Base-by-base conservation (phyloP, 2,888 invertebrate genomes). In the Lampropteryx suffumata region DNA sequence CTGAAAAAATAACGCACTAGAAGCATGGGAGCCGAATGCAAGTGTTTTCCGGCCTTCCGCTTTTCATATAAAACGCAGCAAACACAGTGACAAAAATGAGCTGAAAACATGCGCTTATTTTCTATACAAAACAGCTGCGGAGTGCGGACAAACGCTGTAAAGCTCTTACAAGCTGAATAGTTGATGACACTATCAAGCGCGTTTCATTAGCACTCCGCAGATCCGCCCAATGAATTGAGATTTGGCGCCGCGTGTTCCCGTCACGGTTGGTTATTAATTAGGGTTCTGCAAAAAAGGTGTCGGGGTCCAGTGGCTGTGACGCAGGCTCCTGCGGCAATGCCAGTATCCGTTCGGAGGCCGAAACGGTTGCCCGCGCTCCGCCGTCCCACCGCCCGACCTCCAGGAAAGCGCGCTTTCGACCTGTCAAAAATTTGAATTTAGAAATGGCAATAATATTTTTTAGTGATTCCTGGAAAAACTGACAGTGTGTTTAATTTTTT, bases 281-380 rank as follows among this genome's bases (percentile, higher is more conserved):
- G 86, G 83, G 82, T 76, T 74, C 83, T 83, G 66, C 76, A 83
- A 86, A 84, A n/a, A 84, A 86, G 84, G 86, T 85, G 84, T 76
- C 80, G 78, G 75, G 83, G 82, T 83, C 82, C 84, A 78, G 75
- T 64, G 69, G 73, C 71, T 74, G 75, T 87, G 88, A 87, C 88
- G 88, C 85, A 87, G 84, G 77, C 84, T 86, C 83, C 85, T 84
- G 87, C 84, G 79, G 84, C 84, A 84, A 70, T 73, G 73, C 69
- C 84, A 86, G 86, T 86, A 73, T 73, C 76, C 77, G 76, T 73
- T 76, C 77, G 74, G 65, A 76, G 59, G 71, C 69, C 76, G 76
- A 57, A 60, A 69, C 58, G 80, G 69, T 65, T 69, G 70, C 75
- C 60, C 83, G 83, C 68, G 71, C 67, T 4, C 3, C 17, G 17